Evolutionary conservation across 92 coral and sea anemone genomes (phyloP).

Genomic region (Plumapathes pennacea): DNA sequence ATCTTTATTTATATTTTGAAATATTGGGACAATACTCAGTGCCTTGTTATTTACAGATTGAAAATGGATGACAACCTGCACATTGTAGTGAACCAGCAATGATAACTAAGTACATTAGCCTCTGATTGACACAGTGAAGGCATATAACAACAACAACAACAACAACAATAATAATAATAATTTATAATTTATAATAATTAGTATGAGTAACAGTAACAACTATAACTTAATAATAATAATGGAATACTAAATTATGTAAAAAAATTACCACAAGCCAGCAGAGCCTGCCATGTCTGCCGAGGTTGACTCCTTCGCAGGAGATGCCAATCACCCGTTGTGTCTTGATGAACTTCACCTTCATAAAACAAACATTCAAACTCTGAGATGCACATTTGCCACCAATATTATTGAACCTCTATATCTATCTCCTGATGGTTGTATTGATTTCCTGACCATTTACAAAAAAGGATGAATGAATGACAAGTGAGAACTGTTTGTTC

Average conservation of each 20-base stretch:
- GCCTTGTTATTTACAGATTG: no score
- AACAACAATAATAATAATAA: neutral
- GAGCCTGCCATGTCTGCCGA: conserved; percentile 87
- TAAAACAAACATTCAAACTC: neutral
- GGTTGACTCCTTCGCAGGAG: conserved; percentile 83
- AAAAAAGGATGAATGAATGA: no score
- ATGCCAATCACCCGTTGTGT: conserved; percentile 89
- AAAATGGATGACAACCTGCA: no score
- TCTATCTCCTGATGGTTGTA: neutral
- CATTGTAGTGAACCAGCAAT: no score
- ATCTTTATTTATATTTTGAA: no score
- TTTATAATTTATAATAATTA: neutral
- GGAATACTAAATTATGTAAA: no score
- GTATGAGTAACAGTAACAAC: no score
- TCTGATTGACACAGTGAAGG: no score
- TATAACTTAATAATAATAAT: neutral
- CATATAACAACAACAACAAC: neutral
- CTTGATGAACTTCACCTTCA: conserved; percentile 69
- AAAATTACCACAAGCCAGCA: conserved; percentile 86
- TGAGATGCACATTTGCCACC: neutral
- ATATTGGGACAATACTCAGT: no score
- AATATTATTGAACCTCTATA: neutral
- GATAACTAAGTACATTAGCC: no score
- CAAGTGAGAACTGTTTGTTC: no score
- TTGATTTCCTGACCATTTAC: no score